These are phyloP conservation scores for Eupithecia centaureata DNA, from an alignment of 2,888 invertebrate species.

Conservation along the genomic window DNA sequence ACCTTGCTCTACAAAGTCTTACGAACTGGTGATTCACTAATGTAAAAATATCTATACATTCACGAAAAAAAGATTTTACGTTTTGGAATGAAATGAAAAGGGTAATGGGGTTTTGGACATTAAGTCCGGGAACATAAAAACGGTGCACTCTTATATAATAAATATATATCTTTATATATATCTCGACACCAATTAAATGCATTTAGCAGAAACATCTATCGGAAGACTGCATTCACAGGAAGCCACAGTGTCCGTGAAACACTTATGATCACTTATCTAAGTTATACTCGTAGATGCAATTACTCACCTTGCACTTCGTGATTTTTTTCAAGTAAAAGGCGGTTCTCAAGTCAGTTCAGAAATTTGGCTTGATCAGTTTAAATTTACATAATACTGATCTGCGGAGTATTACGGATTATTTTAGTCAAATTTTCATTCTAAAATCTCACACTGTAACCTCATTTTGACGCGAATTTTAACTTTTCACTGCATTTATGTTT, in stretches of 20 bases:
- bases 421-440: slow-evolving; percentile 57
- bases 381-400: slow-evolving; percentile 69
- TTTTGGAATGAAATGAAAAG: slow-evolving; percentile 62
- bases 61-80: slow-evolving; percentile 63
- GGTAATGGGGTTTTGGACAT: slow-evolving; percentile 42
- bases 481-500: slow-evolving; percentile 42
- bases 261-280: slow-evolving; percentile 79
- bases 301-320: slow-evolving; percentile 71
- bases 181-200: slow-evolving; percentile 76
- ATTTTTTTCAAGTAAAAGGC: slow-evolving; percentile 75
- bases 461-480: slow-evolving; percentile 56
- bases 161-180: too few relatives aligned
- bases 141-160: slow-evolving; percentile 50
- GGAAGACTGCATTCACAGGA: slow-evolving; percentile 83
- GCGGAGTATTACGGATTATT: slow-evolving; percentile 70
- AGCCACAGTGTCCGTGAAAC: slow-evolving; percentile 79
- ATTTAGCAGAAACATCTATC: slow-evolving; percentile 80
- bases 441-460: slow-evolving; percentile 64
- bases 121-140: slow-evolving; percentile 42
- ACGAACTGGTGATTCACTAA: slow-evolving; percentile 51
- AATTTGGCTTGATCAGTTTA: slow-evolving; percentile 80
- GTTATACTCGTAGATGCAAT: slow-evolving; percentile 46
- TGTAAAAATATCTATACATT: slow-evolving; percentile 57
- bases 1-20: slow-evolving; percentile 62
- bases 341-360: slow-evolving; percentile 78